A percentile compares a stretch with the other conserved stretches of the same genome.
These are phyloP conservation scores for Nothocercus nigrocapillus DNA, from an alignment of 2,113 vertebrate species.

Conservation along the genomic window DNA sequence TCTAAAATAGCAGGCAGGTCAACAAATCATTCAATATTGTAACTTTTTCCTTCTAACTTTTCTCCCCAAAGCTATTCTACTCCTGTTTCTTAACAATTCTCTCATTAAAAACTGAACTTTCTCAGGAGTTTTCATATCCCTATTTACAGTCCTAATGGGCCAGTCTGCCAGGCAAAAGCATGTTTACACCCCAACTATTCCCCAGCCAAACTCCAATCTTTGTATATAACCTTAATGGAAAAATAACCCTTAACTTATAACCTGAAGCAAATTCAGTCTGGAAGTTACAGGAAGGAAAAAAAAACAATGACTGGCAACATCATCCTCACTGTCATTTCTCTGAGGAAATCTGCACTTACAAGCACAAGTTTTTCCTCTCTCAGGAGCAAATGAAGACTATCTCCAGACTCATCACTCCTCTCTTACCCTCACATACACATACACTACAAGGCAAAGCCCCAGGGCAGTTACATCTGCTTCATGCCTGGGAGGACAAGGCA, in stretches of 20 bases:
- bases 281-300: neutral
- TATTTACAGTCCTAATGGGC: neutral
- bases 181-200: neutral
- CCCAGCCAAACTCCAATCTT: neutral
- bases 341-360: neutral
- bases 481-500: neutral
- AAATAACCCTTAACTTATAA: neutral
- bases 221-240: neutral
- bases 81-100: neutral
- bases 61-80: neutral
- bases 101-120: neutral
- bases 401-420: neutral
- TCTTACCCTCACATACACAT: neutral
- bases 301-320: neutral
- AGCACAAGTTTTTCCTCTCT: neutral
- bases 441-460: neutral
- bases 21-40: neutral
- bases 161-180: neutral
- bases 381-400: neutral
- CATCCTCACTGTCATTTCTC: fast-evolving
- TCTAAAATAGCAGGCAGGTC: neutral
- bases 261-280: neutral
- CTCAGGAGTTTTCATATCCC: neutral
- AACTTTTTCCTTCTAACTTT: neutral
- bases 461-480: neutral